Percentiles rank a stretch among this genome's conserved stretches.
These are phyloP conservation scores for Tanytarsus gracilentus DNA, from an alignment of 2,888 invertebrate species.

Conservation along the genomic window DNA sequence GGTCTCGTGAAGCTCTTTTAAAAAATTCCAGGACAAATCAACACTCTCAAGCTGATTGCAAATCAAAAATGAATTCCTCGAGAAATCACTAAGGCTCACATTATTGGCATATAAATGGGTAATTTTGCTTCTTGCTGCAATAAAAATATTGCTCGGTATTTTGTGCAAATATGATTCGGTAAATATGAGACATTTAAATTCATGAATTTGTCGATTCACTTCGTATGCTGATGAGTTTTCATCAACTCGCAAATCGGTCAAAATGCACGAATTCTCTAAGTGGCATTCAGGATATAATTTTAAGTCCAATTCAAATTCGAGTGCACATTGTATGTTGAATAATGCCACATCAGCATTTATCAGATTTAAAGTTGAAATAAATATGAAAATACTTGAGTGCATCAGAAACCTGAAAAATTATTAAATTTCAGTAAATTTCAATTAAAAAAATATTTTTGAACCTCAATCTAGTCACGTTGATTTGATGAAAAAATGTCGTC, in stretches of 20 bases:
- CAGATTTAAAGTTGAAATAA: no score
- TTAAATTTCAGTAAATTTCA: no score
- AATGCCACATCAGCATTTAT: no score
- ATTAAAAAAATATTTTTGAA: no score
- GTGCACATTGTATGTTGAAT: no score
- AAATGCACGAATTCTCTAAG: not conserved
- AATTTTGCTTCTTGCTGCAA: constrained; percentile 1
- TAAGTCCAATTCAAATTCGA: no score
- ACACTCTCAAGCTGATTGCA: not conserved
- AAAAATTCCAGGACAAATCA: not conserved
- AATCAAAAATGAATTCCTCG: constrained; percentile 13
- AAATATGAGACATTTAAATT: constrained; percentile 16
- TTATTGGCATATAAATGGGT: constrained; percentile 19
- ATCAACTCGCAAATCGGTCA: not conserved
- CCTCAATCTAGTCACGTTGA: no score
- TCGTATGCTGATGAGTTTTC: not conserved
- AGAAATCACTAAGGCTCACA: not conserved
- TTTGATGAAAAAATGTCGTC: no score
- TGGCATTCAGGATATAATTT: not conserved
- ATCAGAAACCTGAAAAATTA: no score
- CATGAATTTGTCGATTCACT: constrained; percentile 6
- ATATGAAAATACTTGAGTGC: no score
- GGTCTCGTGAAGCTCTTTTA: not conserved
- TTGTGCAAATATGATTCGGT: not conserved
- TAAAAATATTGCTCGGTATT: constrained; percentile 15